Evolutionary conservation across 2,797 vertebrate genomes (phyloP).

Genomic region (Toxotes lorentzi): DNA sequence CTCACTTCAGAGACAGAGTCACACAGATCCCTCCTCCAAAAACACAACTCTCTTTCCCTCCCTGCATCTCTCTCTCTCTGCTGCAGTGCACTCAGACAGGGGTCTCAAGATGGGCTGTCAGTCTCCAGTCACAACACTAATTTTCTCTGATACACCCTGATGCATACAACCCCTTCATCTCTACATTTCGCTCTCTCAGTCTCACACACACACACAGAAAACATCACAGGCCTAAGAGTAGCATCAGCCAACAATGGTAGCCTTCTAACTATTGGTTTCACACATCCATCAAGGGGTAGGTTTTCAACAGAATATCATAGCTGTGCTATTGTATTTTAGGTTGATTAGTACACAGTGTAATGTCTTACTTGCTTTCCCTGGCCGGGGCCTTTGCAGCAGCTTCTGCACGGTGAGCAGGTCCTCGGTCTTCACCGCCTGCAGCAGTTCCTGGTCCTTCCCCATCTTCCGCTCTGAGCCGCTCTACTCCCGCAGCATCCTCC

Average conservation of each 20-base stretch:
- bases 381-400: constrained; percentile 96
- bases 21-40: constrained; percentile 25
- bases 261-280: not conserved
- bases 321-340: not conserved
- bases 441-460: constrained; percentile 99
- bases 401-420: constrained; percentile 96
- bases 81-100: constrained; percentile 72
- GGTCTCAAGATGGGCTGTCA: constrained; percentile 67
- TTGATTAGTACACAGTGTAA: not conserved
- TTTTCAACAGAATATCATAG: not conserved
- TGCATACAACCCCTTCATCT: constrained; percentile 28
- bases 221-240: constrained; percentile 20
- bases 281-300: not conserved
- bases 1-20: constrained; percentile 46
- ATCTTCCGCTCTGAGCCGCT: constrained; percentile 83
- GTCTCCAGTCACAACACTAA: constrained; percentile 66
- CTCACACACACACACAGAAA: constrained; percentile 8
- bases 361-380: constrained; percentile 94
- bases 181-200: not conserved
- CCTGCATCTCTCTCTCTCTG: constrained; percentile 22
- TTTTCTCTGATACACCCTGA: constrained; percentile 56
- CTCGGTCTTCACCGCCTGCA: constrained; percentile 98
- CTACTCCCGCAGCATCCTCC: constrained; percentile 86
- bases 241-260: constrained; percentile 1
- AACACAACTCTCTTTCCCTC: not conserved